phyloP scores from a whole-genome alignment of 2,797 vertebrate genomes.

The Poeciliopsis turneri region DNA sequence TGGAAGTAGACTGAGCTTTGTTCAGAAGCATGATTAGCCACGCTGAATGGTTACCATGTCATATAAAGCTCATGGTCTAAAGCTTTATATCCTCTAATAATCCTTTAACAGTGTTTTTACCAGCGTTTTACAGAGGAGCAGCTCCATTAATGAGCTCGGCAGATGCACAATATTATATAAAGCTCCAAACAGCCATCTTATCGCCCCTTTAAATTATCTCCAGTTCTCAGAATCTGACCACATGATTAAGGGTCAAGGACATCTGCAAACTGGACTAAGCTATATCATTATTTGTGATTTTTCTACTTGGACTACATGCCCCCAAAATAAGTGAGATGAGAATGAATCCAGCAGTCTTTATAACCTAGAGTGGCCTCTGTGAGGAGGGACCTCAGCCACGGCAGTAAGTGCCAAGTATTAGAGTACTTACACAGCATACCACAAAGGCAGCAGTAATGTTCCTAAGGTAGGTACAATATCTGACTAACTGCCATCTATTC shows the following conservation, averaged over 20 bases:
- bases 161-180: no score
- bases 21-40: no score
- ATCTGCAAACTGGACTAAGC: not conserved
- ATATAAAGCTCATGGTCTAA: no score
- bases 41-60: no score
- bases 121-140: no score
- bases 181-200: no score
- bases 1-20: no score
- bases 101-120: not conserved
- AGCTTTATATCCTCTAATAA: no score
- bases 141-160: no score
- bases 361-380: conserved; percentile 45
- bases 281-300: not conserved
- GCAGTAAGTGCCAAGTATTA: conserved; percentile 71
- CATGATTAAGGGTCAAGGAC: not conserved
- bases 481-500: conserved; percentile 60
- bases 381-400: conserved; percentile 50
- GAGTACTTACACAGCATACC: conserved; percentile 76
- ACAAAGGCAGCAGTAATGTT: conserved; percentile 71
- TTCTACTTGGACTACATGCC: not conserved
- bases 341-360: conserved; percentile 40
- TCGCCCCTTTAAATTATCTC: not conserved
- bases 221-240: not conserved
- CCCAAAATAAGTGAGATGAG: conserved; percentile 14
- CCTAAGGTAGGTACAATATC: conserved; percentile 67